Percentiles rank a stretch among this genome's conserved stretches.
phyloP scores from a whole-genome alignment of 2,888 invertebrate species.

The Dynastes hyllus region DNA sequence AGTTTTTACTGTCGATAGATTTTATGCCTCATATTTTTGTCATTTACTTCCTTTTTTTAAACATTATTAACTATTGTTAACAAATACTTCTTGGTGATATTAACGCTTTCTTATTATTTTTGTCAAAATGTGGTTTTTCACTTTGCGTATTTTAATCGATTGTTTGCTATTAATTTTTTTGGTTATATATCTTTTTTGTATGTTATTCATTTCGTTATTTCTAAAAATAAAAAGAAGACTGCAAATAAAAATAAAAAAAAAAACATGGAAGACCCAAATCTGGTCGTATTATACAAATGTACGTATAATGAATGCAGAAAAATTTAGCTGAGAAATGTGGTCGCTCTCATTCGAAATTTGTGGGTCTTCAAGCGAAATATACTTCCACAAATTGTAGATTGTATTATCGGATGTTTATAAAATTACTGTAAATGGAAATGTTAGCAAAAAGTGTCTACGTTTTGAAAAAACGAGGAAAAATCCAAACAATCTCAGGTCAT shows the following conservation, averaged over 20 bases:
- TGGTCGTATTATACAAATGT: not conserved
- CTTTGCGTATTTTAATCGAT: conserved; percentile 38
- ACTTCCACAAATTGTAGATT: conserved; percentile 43
- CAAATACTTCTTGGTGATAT: conserved; percentile 42
- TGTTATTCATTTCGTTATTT: conserved; percentile 39
- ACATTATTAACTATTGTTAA: conserved; percentile 34
- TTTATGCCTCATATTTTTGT: conserved; percentile 32
- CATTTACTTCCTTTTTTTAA: conserved; percentile 20
- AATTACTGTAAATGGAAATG: not conserved
- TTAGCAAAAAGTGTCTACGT: not conserved
- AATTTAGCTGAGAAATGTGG: not conserved
- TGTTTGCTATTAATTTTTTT: conserved; percentile 34
- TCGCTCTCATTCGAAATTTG: not conserved
- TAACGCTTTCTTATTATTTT: conserved; percentile 32
- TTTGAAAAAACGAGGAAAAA: not conserved
- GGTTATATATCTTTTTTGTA: conserved; percentile 17
- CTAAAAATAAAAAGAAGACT: conserved; percentile 33
- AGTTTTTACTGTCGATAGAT: conserved; percentile 40
- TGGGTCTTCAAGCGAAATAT: conserved; percentile 17
- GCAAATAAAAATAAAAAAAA: conserved; percentile 11
- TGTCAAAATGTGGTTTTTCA: conserved; percentile 35
- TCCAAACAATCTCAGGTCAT: conserved; percentile 43
- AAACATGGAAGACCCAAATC: conserved; percentile 7
- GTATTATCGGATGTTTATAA: conserved; percentile 24
- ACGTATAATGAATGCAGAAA: not conserved